These are phyloP conservation scores for Sorex fumeus DNA, from an alignment of 2,113 vertebrate species.

Conservation along the genomic window DNA sequence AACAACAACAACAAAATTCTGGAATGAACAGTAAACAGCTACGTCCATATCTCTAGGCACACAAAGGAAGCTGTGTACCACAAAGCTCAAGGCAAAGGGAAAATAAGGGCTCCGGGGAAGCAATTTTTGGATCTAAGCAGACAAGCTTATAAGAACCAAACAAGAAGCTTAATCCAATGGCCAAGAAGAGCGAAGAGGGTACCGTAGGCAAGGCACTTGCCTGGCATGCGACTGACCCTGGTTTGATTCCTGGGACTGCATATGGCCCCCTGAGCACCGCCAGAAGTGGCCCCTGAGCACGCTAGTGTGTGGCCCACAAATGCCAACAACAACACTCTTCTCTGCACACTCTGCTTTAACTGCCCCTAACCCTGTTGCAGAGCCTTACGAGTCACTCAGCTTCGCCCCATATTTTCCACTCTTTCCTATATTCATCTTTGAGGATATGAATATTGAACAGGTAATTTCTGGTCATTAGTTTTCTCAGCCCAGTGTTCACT, in stretches of 20 bases:
- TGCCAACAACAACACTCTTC: background rate
- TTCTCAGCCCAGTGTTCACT: slow-evolving; percentile 56
- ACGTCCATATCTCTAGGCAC: background rate
- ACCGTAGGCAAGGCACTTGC: background rate
- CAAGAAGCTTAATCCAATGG: background rate
- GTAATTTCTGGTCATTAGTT: slow-evolving; percentile 41
- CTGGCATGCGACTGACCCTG: background rate
- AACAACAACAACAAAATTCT: no score
- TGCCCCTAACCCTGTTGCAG: background rate
- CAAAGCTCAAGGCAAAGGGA: background rate
- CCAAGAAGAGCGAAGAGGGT: background rate
- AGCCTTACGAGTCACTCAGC: background rate
- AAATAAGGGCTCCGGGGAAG: background rate
- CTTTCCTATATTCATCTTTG: background rate
- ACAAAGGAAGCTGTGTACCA: no score
- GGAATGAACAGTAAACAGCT: background rate
- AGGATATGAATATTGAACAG: slow-evolving; percentile 61
- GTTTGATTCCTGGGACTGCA: no score
- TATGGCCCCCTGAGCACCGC: no score
- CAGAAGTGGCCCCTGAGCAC: no score
- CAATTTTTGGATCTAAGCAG: background rate
- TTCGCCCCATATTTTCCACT: background rate
- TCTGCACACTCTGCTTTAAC: background rate
- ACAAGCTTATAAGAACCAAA: background rate
- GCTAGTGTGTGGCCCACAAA: no score